Evolutionary conservation across 2,797 vertebrate species (phyloP).

Genomic region (Malurus leucopterus): DNA sequence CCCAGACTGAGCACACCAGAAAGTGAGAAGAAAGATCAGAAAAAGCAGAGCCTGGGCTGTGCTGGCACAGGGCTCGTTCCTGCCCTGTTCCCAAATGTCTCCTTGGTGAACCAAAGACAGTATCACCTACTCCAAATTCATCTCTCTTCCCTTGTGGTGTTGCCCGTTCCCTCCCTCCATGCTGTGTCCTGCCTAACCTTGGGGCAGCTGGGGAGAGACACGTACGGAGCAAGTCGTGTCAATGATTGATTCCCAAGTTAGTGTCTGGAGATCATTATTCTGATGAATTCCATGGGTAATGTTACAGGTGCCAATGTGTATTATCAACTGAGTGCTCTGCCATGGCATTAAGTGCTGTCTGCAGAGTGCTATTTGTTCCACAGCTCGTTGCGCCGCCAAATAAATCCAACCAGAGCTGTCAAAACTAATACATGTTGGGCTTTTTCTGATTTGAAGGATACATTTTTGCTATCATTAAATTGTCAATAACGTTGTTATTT

Average conservation of each 20-base stretch:
- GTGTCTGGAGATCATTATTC: not conserved
- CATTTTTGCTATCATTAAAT: constrained; percentile 32
- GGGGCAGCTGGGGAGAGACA: not conserved
- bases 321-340: constrained; percentile 7
- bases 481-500: not conserved
- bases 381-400: constrained; percentile 4
- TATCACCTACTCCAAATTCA: not conserved
- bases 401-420: constrained; percentile 42
- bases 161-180: not conserved
- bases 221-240: accelerated
- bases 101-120: not conserved
- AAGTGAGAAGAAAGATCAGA: not conserved
- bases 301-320: not conserved
- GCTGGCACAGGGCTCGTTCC: not conserved
- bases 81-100: not conserved
- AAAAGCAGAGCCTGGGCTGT: not conserved
- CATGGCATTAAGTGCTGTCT: constrained; percentile 11
- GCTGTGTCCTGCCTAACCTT: not conserved
- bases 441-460: constrained; percentile 4
- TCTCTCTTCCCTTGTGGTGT: not conserved
- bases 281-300: not conserved
- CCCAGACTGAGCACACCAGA: not conserved
- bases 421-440: not conserved
- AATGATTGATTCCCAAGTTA: not conserved
- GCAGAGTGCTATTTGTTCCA: constrained; percentile 13